These are phyloP conservation scores for Argya squamiceps DNA, from an alignment of 2,797 vertebrate genomes.

Conservation along the genomic window DNA sequence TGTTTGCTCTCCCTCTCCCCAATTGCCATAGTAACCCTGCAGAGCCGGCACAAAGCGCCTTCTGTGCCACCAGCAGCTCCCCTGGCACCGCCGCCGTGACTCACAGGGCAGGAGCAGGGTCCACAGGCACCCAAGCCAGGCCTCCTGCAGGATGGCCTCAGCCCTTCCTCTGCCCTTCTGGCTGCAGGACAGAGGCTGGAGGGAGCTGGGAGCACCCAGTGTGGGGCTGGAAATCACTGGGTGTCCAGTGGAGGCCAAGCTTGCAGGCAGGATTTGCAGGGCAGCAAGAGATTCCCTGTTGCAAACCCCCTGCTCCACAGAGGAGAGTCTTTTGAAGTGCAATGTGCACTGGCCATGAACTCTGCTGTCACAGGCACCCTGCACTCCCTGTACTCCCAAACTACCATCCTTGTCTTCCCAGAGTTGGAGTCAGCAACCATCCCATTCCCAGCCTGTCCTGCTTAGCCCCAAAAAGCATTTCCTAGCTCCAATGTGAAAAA, in stretches of 20 bases:
- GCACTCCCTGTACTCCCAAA: background rate
- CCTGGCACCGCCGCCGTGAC: background rate
- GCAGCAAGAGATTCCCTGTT: background rate
- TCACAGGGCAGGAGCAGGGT: background rate
- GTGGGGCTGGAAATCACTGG: background rate
- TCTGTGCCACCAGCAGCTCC: slow-evolving; percentile 16
- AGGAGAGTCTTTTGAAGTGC: background rate
- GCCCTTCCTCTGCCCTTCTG: background rate
- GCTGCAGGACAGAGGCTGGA: background rate
- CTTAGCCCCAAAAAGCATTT: background rate
- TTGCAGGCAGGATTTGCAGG: background rate
- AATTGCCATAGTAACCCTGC: slow-evolving; percentile 27
- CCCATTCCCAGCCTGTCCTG: background rate
- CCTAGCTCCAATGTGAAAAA: background rate
- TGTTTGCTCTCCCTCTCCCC: slow-evolving; percentile 43
- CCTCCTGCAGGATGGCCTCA: background rate
- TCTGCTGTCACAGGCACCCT: background rate
- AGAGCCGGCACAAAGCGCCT: slow-evolving; percentile 26
- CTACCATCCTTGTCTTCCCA: background rate
- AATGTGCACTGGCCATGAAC: rapidly evolving
- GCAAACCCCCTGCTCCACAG: rapidly evolving
- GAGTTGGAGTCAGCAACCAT: background rate
- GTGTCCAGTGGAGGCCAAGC: background rate
- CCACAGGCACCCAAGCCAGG: background rate
- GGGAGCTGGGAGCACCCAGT: background rate